These are phyloP conservation scores for Petrophora chlorosata DNA, from an alignment of 2,888 invertebrate species.

Conservation along the genomic window DNA sequence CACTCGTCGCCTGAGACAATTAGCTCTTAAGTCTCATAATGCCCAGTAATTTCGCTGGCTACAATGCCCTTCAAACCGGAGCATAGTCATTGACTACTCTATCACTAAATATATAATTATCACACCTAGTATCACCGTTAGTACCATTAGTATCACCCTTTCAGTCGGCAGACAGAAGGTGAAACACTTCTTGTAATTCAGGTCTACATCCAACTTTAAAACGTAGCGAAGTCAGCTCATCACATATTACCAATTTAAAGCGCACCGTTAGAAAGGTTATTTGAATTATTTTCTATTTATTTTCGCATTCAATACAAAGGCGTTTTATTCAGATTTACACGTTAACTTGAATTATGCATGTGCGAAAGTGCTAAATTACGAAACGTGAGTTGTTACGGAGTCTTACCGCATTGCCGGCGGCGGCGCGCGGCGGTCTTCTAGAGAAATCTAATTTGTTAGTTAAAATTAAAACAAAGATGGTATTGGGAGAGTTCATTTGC, in stretches of 20 bases:
- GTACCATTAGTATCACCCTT: too few species aligned
- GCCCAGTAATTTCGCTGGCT: too few species aligned
- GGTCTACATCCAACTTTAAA: too few species aligned
- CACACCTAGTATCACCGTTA: too few species aligned
- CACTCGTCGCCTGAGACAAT: too few species aligned
- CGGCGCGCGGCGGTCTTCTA: not conserved
- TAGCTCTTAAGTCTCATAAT: too few species aligned
- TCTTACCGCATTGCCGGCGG: constrained; percentile 13
- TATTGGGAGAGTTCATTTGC: too few species aligned
- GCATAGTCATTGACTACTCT: too few species aligned
- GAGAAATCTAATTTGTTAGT: constrained; percentile 6
- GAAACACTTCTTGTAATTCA: not conserved
- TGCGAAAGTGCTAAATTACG: constrained; percentile 22
- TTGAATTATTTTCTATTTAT: constrained; percentile 22
- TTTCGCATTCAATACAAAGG: constrained; percentile 14
- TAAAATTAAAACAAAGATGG: not conserved
- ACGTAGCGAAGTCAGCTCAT: not conserved
- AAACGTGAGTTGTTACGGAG: constrained; percentile 5
- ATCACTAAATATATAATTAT: too few species aligned
- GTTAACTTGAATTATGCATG: constrained; percentile 20
- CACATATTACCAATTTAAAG: constrained; percentile 10
- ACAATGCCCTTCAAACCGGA: too few species aligned
- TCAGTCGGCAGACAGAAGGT: too few species aligned
- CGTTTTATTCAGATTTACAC: constrained; percentile 12
- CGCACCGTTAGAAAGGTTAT: constrained; percentile 16